phyloP scores from a whole-genome alignment of 2,797 vertebrate genomes.

The Tragopan temminckii region DNA sequence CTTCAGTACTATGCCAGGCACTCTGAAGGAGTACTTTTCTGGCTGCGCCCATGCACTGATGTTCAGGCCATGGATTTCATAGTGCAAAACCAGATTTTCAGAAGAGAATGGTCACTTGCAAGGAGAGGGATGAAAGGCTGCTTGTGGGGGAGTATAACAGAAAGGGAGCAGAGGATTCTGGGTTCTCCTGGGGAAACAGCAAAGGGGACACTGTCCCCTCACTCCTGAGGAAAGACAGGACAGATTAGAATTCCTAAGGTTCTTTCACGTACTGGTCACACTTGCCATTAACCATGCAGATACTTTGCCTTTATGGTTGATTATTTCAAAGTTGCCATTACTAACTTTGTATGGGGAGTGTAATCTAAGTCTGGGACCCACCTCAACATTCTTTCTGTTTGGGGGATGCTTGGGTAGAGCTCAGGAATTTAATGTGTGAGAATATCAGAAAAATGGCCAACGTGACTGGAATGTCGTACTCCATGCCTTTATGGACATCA shows the following conservation, averaged over 20 bases:
- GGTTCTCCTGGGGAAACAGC: not conserved
- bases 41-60: not conserved
- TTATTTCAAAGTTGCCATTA: not conserved
- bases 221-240: not conserved
- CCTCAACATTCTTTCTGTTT: not conserved
- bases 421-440: not conserved
- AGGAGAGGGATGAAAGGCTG: not conserved
- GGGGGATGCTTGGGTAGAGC: not conserved
- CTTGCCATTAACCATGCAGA: not conserved
- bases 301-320: not conserved
- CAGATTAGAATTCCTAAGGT: not conserved
- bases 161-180: not conserved
- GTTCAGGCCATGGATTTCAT: not conserved
- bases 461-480: not conserved
- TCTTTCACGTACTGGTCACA: not conserved
- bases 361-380: not conserved
- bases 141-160: not conserved
- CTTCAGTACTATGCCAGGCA: not conserved
- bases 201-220: not conserved
- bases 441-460: not conserved
- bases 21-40: not conserved
- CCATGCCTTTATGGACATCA: not conserved
- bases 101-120: not conserved
- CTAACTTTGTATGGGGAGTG: not conserved
- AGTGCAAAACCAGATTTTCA: not conserved